Conservation (phyloP, 2,797 vertebrate genomes). For the Nyctibius grandis region DNA sequence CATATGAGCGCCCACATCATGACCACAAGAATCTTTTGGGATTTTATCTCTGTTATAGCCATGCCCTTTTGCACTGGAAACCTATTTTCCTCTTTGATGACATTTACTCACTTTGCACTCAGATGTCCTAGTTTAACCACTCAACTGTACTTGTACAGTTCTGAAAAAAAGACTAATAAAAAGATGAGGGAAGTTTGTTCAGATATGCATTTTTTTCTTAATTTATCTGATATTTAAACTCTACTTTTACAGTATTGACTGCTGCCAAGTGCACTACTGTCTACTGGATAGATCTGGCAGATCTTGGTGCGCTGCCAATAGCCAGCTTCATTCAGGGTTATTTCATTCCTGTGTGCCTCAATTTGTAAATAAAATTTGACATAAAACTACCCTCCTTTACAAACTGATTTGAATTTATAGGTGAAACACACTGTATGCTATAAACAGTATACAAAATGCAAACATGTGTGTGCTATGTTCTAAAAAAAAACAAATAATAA, state of each 20-base stretch:
- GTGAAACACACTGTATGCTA: neutral
- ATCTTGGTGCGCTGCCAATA: neutral
- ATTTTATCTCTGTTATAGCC: neutral
- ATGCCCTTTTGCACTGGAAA: neutral
- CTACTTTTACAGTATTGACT: neutral
- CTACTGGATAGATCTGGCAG: neutral
- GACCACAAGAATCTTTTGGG: neutral
- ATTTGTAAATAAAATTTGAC: neutral
- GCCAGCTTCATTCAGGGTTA: neutral
- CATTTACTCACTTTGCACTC: neutral
- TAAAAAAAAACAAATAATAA: no score
- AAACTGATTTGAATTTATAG: neutral
- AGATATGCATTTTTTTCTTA: neutral
- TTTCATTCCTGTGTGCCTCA: neutral
- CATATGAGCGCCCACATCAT: neutral
- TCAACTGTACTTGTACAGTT: rapidly evolving
- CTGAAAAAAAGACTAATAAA: neutral
- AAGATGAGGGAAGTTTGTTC: neutral
- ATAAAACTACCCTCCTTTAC: neutral
- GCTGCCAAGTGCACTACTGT: neutral
- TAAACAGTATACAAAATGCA: neutral
- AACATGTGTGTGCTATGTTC: neutral
- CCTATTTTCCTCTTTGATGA: neutral
- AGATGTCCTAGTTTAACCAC: neutral
- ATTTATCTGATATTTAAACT: neutral